phyloP scores from a whole-genome alignment of 2,888 invertebrate species.

The Pseudolycoriella hygida region DNA sequence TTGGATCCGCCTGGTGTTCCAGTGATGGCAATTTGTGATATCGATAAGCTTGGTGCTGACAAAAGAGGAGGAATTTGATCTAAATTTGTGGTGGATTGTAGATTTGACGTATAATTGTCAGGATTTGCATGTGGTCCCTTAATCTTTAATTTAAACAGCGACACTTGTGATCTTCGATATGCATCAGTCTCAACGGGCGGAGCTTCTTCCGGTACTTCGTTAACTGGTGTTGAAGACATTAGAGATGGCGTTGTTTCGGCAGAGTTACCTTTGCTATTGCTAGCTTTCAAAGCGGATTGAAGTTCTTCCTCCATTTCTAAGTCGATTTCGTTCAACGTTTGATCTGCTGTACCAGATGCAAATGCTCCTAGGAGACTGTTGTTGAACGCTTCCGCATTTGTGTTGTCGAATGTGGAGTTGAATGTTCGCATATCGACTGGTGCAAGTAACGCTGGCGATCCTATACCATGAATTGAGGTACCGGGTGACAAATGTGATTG shows the following conservation, averaged over 20 bases:
- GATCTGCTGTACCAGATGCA: constrained; percentile 48
- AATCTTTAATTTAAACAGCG: constrained; percentile 71
- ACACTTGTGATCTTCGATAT: constrained; percentile 45
- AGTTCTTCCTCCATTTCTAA: constrained; percentile 65
- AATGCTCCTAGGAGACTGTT: constrained; percentile 48
- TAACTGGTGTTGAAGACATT: constrained; percentile 12
- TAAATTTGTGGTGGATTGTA: constrained; percentile 19
- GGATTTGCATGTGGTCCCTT: constrained; percentile 71
- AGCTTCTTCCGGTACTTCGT: constrained; percentile 27
- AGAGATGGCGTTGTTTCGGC: constrained; percentile 16
- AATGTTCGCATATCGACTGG: constrained; percentile 85
- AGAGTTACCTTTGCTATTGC: constrained; percentile 29
- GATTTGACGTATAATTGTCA: constrained; percentile 43
- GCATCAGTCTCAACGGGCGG: constrained; percentile 30
- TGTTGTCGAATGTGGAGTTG: constrained; percentile 34
- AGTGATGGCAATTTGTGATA: not conserved
- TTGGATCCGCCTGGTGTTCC: constrained; percentile 44
- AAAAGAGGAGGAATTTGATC: constrained; percentile 11
- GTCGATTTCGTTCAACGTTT: constrained; percentile 48
- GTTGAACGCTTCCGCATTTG: constrained; percentile 39
- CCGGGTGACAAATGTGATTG: constrained; percentile 15
- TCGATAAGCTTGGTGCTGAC: constrained; percentile 8
- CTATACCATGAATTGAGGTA: constrained; percentile 10
- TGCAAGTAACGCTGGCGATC: constrained; percentile 46
- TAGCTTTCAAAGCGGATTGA: constrained; percentile 45